These are phyloP conservation scores for Sphaerophoria rueppellii DNA, from an alignment of 2,888 invertebrate genomes.

Conservation along the genomic window DNA sequence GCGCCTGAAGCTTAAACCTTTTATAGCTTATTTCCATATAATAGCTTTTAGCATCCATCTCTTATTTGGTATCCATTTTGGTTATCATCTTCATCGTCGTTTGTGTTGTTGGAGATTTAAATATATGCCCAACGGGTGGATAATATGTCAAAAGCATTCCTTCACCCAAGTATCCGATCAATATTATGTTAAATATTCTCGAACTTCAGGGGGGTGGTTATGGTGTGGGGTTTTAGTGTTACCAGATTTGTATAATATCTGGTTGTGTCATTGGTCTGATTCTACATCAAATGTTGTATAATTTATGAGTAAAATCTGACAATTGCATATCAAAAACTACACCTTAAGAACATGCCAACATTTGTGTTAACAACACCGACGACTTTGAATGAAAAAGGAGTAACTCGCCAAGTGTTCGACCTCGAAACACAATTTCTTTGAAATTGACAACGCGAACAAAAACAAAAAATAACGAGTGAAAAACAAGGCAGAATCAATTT, in stretches of 20 bases:
- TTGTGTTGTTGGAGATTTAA: not conserved
- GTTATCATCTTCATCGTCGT: not conserved
- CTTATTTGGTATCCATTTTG: too few species aligned
- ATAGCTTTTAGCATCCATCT: too few species aligned
- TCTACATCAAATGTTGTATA: too few species aligned
- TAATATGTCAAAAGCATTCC: constrained; percentile 24
- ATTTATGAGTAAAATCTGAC: too few species aligned
- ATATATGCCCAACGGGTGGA: not conserved
- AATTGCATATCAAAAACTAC: too few species aligned
- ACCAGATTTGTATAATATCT: not conserved
- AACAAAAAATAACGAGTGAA: not conserved
- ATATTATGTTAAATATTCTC: constrained; percentile 7
- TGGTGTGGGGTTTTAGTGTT: not conserved
- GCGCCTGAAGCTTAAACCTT: too few species aligned
- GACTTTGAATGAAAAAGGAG: too few species aligned
- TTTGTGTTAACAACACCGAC: too few species aligned
- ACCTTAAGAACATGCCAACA: too few species aligned
- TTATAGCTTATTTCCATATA: too few species aligned
- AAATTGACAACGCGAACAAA: not conserved
- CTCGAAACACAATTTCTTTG: not conserved
- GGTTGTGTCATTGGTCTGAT: not conserved
- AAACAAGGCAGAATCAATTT: constrained; percentile 13
- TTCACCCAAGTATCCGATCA: constrained; percentile 6
- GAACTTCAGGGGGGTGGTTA: not conserved
- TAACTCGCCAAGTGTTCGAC: too few species aligned